These are phyloP conservation scores for Heterocephalus glaber DNA, from an alignment of 2,113 vertebrate species.

Conservation along the genomic window DNA sequence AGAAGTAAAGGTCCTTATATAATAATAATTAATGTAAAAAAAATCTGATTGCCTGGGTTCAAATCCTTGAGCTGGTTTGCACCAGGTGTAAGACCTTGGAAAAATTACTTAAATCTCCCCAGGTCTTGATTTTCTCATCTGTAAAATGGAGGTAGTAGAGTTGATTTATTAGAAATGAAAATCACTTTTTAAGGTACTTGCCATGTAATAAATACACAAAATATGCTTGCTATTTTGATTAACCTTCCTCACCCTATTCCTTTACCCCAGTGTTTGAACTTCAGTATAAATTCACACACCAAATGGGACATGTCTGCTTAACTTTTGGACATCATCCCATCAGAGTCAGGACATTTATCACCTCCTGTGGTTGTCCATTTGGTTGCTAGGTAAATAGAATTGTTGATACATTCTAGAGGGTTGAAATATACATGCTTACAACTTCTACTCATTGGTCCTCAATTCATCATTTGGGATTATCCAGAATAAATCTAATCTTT, in stretches of 20 bases:
- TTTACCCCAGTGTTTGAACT: not conserved
- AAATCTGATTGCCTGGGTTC: not conserved
- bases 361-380: not conserved
- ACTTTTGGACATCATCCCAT: not conserved
- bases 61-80: slow-evolving; percentile 42
- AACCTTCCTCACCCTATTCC: not conserved
- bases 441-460: not conserved
- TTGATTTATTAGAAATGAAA: not conserved
- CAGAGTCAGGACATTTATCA: not conserved
- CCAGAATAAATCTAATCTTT: not conserved
- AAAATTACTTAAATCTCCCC: not conserved
- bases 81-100: not conserved
- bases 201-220: not conserved
- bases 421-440: not conserved
- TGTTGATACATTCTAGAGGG: not conserved
- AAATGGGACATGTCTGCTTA: not conserved
- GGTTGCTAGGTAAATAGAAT: not conserved
- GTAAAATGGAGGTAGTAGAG: not conserved
- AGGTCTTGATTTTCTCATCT: not conserved
- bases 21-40: slow-evolving; percentile 14
- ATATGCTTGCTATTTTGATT: not conserved
- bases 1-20: not conserved
- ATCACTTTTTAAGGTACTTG: not conserved
- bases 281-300: not conserved
- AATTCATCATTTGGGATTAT: not conserved